These are phyloP conservation scores for Temnothorax longispinosus DNA, from an alignment of 1,140 invertebrate genomes.

Conservation along the genomic window DNA sequence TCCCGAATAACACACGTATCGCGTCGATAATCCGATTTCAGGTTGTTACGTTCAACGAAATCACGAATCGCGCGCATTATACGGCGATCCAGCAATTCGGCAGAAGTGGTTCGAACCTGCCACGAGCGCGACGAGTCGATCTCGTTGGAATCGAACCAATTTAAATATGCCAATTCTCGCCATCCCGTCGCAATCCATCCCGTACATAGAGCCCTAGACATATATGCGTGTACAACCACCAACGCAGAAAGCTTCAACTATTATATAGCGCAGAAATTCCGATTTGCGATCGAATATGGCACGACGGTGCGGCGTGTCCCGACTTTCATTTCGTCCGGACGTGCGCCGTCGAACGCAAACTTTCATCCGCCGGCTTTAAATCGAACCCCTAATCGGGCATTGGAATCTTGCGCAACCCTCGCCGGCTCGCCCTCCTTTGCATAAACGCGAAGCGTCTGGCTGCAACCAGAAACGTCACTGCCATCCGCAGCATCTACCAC, in stretches of 20 bases:
- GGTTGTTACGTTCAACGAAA: slow-evolving; percentile 16
- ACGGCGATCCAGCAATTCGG: slow-evolving; percentile 36
- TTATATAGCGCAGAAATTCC: slow-evolving; percentile 45
- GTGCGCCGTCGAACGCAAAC: slow-evolving; percentile 3
- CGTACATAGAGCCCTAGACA: background rate
- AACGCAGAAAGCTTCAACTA: background rate
- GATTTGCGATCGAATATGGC: slow-evolving; percentile 49
- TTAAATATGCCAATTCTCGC: slow-evolving; percentile 55
- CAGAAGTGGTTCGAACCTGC: slow-evolving; percentile 25
- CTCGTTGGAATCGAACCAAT: slow-evolving; percentile 49
- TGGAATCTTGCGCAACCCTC: slow-evolving; percentile 47
- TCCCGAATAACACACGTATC: background rate
- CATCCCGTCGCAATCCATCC: background rate
- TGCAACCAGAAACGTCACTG: slow-evolving; percentile 22
- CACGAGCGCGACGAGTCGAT: slow-evolving; percentile 48
- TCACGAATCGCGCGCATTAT: slow-evolving; percentile 5
- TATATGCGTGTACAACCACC: background rate
- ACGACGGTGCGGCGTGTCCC: background rate
- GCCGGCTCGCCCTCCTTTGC: background rate
- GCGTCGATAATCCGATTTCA: slow-evolving; percentile 5
- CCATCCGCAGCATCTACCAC: background rate
- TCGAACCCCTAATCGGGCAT: slow-evolving; percentile 66
- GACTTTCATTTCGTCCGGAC: slow-evolving; percentile 38
- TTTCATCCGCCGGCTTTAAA: slow-evolving; percentile 51
- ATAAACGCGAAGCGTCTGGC: slow-evolving; percentile 14